A percentile compares a stretch with the other conserved stretches of the same genome.
Evolutionary conservation across 2,797 vertebrate genomes (phyloP).

Genomic region (Xyrichtys novacula): DNA sequence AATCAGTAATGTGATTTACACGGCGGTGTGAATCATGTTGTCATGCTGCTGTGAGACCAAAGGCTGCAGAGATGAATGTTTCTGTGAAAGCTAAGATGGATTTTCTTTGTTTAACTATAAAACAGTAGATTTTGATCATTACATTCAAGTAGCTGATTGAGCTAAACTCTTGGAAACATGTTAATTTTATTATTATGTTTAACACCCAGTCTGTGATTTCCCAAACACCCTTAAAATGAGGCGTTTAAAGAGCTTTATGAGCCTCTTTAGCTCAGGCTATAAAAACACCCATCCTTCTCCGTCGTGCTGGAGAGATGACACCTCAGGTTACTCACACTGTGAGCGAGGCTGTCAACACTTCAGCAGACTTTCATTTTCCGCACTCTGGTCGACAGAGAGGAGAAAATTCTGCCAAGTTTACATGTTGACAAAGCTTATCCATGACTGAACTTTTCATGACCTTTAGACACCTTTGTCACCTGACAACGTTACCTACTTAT

Average conservation of each 20-base stretch:
- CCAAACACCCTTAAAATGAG: not conserved
- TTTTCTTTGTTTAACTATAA: not conserved
- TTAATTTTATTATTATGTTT: not conserved
- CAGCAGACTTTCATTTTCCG: not conserved
- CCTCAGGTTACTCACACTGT: constrained; percentile 1
- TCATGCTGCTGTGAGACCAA: not conserved
- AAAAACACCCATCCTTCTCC: not conserved
- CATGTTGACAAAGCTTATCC: not conserved
- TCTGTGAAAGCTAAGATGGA: not conserved
- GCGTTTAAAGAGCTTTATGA: not conserved
- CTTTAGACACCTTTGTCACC: not conserved
- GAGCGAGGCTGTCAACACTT: constrained; percentile 11
- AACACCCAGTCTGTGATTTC: not conserved
- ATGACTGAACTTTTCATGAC: constrained; percentile 5
- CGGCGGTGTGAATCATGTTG: not conserved
- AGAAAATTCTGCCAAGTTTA: not conserved
- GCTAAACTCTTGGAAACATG: not conserved
- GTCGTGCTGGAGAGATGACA: constrained; percentile 9
- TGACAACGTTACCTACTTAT: not conserved
- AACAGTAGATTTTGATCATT: not conserved
- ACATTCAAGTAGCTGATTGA: not conserved
- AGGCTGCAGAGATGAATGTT: not conserved
- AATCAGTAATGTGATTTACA: constrained; percentile 8
- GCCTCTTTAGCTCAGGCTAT: constrained; percentile 1
- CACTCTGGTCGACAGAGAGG: not conserved